Evolutionary conservation across 2,888 invertebrate genomes (phyloP).

Genomic region (Erebia epiphron): DNA sequence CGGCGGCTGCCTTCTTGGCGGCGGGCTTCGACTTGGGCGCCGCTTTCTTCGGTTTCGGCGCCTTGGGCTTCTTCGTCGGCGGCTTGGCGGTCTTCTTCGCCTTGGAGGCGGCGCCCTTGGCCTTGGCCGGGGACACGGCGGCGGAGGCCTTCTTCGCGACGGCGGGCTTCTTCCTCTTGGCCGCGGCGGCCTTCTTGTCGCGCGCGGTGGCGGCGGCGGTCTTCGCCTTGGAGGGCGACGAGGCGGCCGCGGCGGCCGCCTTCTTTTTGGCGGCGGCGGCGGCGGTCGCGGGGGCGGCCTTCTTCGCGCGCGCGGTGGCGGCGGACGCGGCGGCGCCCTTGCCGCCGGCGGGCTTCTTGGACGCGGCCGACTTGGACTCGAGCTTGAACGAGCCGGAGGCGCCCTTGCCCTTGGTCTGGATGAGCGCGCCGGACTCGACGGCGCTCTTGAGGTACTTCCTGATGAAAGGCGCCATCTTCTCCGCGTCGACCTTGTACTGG

Average conservation of each 20-base stretch:
- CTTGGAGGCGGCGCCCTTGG: conserved; percentile 50
- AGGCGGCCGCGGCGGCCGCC: too few relatives aligned
- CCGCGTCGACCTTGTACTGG: conserved; percentile 69
- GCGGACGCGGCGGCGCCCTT: too few relatives aligned
- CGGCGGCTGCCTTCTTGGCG: conserved; percentile 31
- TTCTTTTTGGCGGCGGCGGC: too few relatives aligned
- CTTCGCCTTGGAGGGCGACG: too few relatives aligned
- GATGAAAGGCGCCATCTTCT: conserved; percentile 63
- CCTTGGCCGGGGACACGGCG: conserved; percentile 43
- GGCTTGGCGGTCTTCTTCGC: conserved; percentile 60
- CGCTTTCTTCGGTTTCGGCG: conserved; percentile 62
- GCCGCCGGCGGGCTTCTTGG: too few relatives aligned
- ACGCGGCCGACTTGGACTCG: too few relatives aligned
- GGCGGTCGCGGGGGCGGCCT: too few relatives aligned
- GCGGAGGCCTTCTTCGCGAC: conserved; percentile 42
- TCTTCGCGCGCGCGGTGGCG: too few relatives aligned
- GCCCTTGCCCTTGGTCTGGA: too few relatives aligned
- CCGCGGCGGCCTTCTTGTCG: conserved; percentile 25
- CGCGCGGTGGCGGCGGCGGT: too few relatives aligned
- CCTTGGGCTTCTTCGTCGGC: conserved; percentile 61
- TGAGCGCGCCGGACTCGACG: conserved; percentile 54
- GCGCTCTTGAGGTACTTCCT: conserved; percentile 80
- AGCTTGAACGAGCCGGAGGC: too few relatives aligned
- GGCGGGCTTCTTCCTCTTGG: conserved; percentile 46
- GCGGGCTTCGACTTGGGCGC: conserved; percentile 45